Evolutionary conservation across 1,140 invertebrate genomes (phyloP).

Genomic region (Matsumurasca onukii): DNA sequence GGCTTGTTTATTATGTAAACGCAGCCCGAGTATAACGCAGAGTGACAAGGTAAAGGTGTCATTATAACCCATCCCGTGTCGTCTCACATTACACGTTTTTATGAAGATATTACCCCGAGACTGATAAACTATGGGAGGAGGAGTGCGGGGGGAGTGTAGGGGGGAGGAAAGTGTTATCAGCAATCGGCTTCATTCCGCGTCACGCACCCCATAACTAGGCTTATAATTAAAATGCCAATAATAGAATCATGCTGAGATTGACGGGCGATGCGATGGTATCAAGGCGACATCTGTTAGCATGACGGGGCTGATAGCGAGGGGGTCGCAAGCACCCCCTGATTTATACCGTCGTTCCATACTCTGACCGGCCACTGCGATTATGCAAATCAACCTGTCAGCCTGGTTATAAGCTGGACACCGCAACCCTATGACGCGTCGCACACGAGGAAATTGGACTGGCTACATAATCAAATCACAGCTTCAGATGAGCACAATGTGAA

Average conservation of each 20-base stretch:
- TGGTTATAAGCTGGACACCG: too few relatives aligned
- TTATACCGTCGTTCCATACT: not conserved
- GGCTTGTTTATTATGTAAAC: too few relatives aligned
- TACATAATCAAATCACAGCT: too few relatives aligned
- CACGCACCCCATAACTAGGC: slow-evolving; percentile 17
- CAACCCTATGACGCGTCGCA: too few relatives aligned
- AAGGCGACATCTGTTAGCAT: slow-evolving; percentile 13
- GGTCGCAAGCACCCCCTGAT: slow-evolving; percentile 3
- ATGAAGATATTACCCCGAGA: slow-evolving; percentile 7
- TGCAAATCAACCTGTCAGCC: slow-evolving; percentile 3
- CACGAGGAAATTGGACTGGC: too few relatives aligned
- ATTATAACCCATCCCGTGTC: too few relatives aligned
- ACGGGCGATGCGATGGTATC: slow-evolving; percentile 16
- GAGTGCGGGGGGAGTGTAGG: not conserved
- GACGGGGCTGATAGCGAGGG: not conserved
- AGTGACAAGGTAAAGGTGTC: too few relatives aligned
- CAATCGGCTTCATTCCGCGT: not conserved
- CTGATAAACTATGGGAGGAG: not conserved
- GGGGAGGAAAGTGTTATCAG: slow-evolving; percentile 4
- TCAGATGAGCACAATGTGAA: too few relatives aligned
- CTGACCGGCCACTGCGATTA: not conserved
- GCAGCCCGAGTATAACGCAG: too few relatives aligned
- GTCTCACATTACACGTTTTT: too few relatives aligned
- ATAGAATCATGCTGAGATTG: slow-evolving; percentile 20
- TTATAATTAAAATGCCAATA: slow-evolving; percentile 27